Evolutionary conservation across 2,113 vertebrate species (phyloP).

Genomic region (Tapirus terrestris): DNA sequence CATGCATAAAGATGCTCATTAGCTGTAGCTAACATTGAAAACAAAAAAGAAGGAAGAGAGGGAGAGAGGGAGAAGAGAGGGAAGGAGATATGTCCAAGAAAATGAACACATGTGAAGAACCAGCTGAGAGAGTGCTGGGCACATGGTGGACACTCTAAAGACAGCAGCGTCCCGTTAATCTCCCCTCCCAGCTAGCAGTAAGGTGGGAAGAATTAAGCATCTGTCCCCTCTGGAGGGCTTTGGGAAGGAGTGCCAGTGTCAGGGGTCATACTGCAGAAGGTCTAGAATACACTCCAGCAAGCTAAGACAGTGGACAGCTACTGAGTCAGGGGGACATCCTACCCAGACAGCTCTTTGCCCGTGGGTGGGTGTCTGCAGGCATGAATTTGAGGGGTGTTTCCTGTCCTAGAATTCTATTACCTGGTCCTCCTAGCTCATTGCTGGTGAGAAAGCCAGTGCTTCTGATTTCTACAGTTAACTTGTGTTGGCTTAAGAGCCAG

Average conservation of each 20-base stretch:
- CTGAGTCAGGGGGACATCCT: background rate
- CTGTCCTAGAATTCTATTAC: background rate
- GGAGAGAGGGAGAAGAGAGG: accelerated
- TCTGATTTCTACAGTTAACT: background rate
- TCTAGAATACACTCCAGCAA: background rate
- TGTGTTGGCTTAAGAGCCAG: background rate
- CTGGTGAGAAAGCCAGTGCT: background rate
- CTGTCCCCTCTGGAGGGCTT: accelerated
- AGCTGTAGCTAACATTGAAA: background rate
- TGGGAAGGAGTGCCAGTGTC: background rate
- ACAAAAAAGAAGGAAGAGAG: no score
- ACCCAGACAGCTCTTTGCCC: accelerated
- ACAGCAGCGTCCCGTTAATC: accelerated
- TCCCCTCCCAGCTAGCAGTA: accelerated
- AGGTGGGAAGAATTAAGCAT: background rate
- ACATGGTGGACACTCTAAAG: background rate
- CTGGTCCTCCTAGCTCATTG: background rate
- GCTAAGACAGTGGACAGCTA: background rate
- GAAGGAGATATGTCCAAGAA: no score
- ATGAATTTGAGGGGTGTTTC: background rate
- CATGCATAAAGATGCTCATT: background rate
- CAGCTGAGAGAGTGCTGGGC: background rate
- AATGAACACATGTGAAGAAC: background rate
- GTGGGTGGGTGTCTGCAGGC: background rate
- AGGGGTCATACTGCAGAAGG: no score